Conservation (phyloP, 2,113 vertebrate species). For the Prochilodus magdalenae region DNA sequence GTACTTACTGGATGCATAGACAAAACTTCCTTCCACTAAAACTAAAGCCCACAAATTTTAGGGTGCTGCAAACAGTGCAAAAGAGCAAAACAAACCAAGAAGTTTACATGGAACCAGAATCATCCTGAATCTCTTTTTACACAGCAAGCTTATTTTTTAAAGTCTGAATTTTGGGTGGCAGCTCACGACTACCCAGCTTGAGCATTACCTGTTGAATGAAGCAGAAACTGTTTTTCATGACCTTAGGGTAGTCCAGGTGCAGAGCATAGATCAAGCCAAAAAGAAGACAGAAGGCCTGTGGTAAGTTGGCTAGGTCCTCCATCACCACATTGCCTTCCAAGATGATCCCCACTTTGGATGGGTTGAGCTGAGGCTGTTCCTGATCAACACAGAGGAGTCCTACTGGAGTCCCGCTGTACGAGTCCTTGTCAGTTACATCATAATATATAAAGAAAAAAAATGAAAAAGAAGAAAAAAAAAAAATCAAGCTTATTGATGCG, state of each 20-base stretch:
- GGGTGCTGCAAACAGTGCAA: no score
- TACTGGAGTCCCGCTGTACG: slow-evolving; percentile 24
- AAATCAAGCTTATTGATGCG: no score
- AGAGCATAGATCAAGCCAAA: not conserved
- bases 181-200: slow-evolving; percentile 1
- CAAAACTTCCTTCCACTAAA: no score
- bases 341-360: no score
- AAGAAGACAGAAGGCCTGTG: not conserved
- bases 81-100: no score
- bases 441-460: not conserved
- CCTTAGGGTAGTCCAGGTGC: not conserved
- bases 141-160: not conserved
- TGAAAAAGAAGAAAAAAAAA: no score
- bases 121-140: no score
- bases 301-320: not conserved
- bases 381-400: slow-evolving; percentile 11
- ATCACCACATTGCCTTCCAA: not conserved
- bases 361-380: slow-evolving; percentile 1
- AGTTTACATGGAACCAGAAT: no score
- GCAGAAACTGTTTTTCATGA: not conserved
- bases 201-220: not conserved
- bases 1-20: no score
- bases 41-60: no score
- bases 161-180: not conserved
- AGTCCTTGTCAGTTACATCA: slow-evolving; percentile 30